A percentile compares a stretch with the other conserved stretches of the same genome.
Conservation (phyloP, 1,140 invertebrate species). For the Heliconius himera region DNA sequence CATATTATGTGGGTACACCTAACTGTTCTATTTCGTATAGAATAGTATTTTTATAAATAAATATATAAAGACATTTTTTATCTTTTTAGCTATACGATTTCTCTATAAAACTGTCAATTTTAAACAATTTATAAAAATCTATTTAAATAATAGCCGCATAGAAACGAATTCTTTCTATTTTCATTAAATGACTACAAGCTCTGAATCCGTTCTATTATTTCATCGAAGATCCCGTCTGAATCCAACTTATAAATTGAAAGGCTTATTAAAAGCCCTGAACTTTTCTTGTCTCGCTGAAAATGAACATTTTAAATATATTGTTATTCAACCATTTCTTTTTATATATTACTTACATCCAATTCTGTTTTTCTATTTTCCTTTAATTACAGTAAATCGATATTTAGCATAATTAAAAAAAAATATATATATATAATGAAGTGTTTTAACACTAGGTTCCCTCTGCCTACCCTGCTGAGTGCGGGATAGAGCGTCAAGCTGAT, state of each 20-base stretch:
- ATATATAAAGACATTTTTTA: background rate
- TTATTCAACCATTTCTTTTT: background rate
- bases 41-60: no score
- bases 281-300: background rate
- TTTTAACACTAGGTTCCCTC: no score
- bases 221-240: conserved; percentile 39
- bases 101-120: background rate
- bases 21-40: no score
- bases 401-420: no score
- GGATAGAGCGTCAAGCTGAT: background rate
- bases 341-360: background rate
- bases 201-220: conserved; percentile 49
- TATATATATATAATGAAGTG: no score
- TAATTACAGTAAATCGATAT: background rate
- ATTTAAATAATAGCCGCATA: background rate
- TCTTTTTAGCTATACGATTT: background rate
- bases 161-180: conserved; percentile 41
- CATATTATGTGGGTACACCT: no score
- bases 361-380: background rate
- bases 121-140: background rate
- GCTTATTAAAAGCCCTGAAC: conserved; percentile 26
- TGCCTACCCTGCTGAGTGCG: background rate
- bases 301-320: background rate
- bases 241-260: conserved; percentile 50
- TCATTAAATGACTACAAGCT: conserved; percentile 48